Conservation (phyloP, 2,797 vertebrate genomes). For the Okamejei kenojei region DNA sequence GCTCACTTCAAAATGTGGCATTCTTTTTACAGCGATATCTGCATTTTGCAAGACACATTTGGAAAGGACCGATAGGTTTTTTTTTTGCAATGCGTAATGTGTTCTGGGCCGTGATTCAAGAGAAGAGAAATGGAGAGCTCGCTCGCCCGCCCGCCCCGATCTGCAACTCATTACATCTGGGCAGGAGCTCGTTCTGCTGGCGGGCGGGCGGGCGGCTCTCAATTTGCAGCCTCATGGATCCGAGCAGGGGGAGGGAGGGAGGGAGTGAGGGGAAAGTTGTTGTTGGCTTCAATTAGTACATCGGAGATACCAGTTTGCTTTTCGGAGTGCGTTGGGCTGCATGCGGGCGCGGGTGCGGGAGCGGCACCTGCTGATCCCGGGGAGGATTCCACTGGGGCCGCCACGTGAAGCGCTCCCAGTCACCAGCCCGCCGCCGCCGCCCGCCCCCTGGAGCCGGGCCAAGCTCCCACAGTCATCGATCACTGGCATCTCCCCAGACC, state of each 20-base stretch:
- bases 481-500: background rate
- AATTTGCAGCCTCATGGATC: no score
- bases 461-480: background rate
- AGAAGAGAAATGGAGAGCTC: background rate
- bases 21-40: background rate
- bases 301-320: background rate
- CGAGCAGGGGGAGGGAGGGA: no score
- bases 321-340: background rate
- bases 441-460: background rate
- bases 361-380: conserved; percentile 31
- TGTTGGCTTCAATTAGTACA: background rate
- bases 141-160: background rate
- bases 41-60: background rate
- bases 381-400: no score
- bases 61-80: background rate
- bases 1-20: no score
- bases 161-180: background rate
- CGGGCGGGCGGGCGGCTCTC: no score
- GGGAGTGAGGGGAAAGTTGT: background rate
- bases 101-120: background rate
- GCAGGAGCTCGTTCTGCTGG: background rate
- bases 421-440: no score
- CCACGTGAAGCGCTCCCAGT: background rate
- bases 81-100: background rate
- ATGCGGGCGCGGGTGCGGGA: background rate